phyloP scores from a whole-genome alignment of 2,113 vertebrate genomes.

The Cinclus cinclus region DNA sequence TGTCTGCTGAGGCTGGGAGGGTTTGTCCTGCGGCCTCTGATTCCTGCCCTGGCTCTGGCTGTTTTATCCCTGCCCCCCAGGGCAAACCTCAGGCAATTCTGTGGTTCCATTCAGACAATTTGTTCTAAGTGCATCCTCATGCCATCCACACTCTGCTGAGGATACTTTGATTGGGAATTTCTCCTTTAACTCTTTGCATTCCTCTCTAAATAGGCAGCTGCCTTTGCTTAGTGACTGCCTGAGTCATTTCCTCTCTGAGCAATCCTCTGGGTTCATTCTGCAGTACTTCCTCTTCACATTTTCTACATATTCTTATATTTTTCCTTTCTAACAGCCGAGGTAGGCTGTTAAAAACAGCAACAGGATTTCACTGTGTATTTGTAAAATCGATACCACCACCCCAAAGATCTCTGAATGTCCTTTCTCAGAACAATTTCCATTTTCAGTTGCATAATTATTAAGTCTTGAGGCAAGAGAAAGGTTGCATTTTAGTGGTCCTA shows the following conservation, averaged over 20 bases:
- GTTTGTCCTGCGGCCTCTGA: neutral
- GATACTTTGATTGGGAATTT: neutral
- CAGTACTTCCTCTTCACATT: slow-evolving; percentile 59
- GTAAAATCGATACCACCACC: neutral
- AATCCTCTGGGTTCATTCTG: slow-evolving; percentile 7
- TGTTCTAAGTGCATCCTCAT: neutral
- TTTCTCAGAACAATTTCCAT: neutral
- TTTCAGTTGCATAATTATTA: neutral
- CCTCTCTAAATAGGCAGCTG: slow-evolving; percentile 37
- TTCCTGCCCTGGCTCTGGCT: neutral
- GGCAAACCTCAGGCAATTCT: neutral
- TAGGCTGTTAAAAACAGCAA: slow-evolving; percentile 18
- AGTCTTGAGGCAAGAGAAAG: neutral
- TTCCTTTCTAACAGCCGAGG: neutral
- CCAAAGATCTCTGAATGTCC: neutral
- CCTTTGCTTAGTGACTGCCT: slow-evolving; percentile 28
- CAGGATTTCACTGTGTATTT: neutral
- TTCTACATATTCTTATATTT: slow-evolving; percentile 45
- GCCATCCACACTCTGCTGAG: neutral
- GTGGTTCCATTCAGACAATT: neutral
- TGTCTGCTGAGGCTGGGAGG: neutral
- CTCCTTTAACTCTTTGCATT: slow-evolving; percentile 50
- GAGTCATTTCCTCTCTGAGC: slow-evolving; percentile 64
- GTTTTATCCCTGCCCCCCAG: neutral
- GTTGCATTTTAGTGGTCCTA: neutral